A percentile compares a stretch with the other conserved stretches of the same genome.
Evolutionary conservation across 2,113 vertebrate genomes (phyloP).

Genomic region (Oxyruncus cristatus): DNA sequence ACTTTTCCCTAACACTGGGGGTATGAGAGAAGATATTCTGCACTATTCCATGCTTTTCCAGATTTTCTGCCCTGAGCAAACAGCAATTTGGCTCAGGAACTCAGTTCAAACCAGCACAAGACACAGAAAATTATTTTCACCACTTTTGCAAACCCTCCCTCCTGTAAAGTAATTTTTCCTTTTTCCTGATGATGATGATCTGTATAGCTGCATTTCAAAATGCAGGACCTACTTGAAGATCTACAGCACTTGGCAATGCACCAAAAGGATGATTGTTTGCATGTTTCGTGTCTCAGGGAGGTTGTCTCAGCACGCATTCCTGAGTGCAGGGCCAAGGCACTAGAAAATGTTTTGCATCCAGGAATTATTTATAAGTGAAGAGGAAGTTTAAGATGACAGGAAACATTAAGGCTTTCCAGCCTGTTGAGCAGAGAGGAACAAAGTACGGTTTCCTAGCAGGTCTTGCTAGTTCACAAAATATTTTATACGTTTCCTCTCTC

Average conservation of each 20-base stretch:
- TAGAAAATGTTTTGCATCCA: slow-evolving; percentile 27
- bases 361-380: slow-evolving; percentile 37
- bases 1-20: not conserved
- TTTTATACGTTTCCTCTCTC: slow-evolving; percentile 19
- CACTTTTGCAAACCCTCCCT: not conserved
- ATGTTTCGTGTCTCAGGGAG: not conserved
- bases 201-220: not conserved
- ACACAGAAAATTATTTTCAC: not conserved
- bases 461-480: not conserved
- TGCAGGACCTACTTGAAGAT: not conserved
- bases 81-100: not conserved
- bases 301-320: not conserved
- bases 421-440: not conserved
- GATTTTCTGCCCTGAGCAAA: not conserved
- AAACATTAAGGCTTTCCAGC: slow-evolving; percentile 34
- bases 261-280: not conserved
- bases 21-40: not conserved
- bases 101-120: not conserved
- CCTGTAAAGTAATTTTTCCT: not conserved
- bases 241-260: not conserved
- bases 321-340: not conserved
- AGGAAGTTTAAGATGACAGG: slow-evolving; percentile 36
- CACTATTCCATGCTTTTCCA: not conserved
- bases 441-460: not conserved
- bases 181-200: not conserved